phyloP scores from a whole-genome alignment of 2,888 invertebrate species.

The Hipparchia sbordonii region DNA sequence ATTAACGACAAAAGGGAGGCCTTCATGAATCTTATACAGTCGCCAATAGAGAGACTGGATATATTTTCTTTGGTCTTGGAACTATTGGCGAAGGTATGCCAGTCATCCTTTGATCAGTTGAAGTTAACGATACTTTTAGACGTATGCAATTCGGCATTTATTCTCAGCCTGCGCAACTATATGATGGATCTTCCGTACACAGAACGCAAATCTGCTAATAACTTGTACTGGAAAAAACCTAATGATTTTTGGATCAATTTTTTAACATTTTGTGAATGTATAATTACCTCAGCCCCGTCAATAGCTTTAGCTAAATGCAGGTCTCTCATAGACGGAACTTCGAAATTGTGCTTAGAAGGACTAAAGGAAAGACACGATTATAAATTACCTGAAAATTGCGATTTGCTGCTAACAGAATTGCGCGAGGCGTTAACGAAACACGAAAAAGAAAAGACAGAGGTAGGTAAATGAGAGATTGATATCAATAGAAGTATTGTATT shows the following conservation, averaged over 20 bases:
- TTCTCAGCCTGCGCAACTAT: slow-evolving; percentile 56
- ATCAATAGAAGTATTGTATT: background rate
- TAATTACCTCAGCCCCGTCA: slow-evolving; percentile 63
- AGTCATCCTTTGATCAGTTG: slow-evolving; percentile 59
- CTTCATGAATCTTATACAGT: slow-evolving; percentile 59
- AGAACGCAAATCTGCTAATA: slow-evolving; percentile 43
- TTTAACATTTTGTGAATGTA: slow-evolving; percentile 57
- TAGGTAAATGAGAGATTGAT: slow-evolving; percentile 32
- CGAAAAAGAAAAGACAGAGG: slow-evolving; percentile 52
- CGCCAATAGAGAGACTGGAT: slow-evolving; percentile 57
- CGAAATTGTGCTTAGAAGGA: slow-evolving; percentile 56
- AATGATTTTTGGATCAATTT: slow-evolving; percentile 66
- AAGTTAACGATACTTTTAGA: slow-evolving; percentile 61
- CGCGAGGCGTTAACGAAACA: slow-evolving; percentile 50
- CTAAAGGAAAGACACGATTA: slow-evolving; percentile 55
- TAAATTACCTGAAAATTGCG: slow-evolving; percentile 49
- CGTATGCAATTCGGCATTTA: slow-evolving; percentile 63
- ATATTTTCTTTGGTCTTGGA: slow-evolving; percentile 62
- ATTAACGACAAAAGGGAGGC: slow-evolving; percentile 56
- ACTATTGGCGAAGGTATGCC: slow-evolving; percentile 64
- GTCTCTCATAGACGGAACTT: slow-evolving; percentile 57
- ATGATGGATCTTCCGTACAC: slow-evolving; percentile 63
- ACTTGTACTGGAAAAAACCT: slow-evolving; percentile 63
- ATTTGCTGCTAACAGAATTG: slow-evolving; percentile 50
- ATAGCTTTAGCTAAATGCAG: slow-evolving; percentile 61